Conservation (phyloP, 1,140 invertebrate genomes). For the Zeugodacus cucurbitae region DNA sequence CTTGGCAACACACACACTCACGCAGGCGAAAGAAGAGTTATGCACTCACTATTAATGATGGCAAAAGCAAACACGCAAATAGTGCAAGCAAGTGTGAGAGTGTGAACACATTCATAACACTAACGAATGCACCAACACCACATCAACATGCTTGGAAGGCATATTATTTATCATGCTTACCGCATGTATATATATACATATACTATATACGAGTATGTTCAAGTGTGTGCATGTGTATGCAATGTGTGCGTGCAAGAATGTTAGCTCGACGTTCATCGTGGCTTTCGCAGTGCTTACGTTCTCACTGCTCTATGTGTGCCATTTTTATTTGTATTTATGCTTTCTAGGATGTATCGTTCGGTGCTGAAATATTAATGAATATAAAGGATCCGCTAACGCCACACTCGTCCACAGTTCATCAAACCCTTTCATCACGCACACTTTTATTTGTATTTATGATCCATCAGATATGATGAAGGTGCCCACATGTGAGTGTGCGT, state of each 20-base stretch:
- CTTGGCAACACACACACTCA: not conserved
- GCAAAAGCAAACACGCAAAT: constrained; percentile 1
- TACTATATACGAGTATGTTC: not conserved
- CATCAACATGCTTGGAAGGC: too few species aligned
- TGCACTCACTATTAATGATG: not conserved
- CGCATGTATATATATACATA: too few species aligned
- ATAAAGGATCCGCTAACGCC: not conserved
- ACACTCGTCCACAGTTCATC: not conserved
- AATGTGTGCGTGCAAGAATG: not conserved
- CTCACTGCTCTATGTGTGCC: not conserved
- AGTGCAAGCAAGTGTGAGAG: not conserved
- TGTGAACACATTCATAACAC: too few species aligned
- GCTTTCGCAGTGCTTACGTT: not conserved
- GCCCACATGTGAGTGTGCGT: not conserved
- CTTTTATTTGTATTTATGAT: constrained; percentile 9
- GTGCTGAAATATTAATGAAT: not conserved
- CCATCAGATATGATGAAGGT: not conserved
- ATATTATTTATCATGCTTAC: too few species aligned
- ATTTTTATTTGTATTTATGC: not conserved
- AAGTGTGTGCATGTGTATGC: not conserved
- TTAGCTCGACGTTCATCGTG: not conserved
- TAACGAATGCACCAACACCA: too few species aligned
- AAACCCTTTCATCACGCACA: not conserved
- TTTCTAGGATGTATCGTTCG: not conserved
- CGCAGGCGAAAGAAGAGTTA: not conserved